phyloP scores from a whole-genome alignment of 2,797 vertebrate genomes.

The Cetoscarus ocellatus region DNA sequence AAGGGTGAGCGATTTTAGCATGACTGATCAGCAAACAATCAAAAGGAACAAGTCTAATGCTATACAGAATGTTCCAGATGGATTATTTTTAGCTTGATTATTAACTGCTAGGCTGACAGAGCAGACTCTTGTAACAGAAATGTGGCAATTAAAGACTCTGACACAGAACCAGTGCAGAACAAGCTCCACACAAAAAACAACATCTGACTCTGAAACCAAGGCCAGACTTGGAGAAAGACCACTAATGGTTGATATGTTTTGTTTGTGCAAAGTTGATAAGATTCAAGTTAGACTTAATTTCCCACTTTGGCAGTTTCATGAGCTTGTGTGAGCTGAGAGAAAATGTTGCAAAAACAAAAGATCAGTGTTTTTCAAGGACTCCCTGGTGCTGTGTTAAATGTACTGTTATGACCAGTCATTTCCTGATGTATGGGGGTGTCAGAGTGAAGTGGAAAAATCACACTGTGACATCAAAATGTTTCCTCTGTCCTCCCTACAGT shows the following conservation, averaged over 20 bases:
- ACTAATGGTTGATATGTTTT: slow-evolving; percentile 20
- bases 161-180: slow-evolving; percentile 26
- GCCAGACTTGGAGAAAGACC: neutral
- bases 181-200: slow-evolving; percentile 6
- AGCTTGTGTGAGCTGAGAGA: slow-evolving; percentile 1
- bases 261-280: slow-evolving; percentile 22
- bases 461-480: slow-evolving; percentile 33
- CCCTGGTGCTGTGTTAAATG: slow-evolving; percentile 23
- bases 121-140: neutral
- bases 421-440: slow-evolving; percentile 9
- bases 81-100: slow-evolving; percentile 27
- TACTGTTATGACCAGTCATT: slow-evolving; percentile 34
- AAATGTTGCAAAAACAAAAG: slow-evolving; percentile 32
- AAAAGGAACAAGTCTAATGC: slow-evolving; percentile 3
- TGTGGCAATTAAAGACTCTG: neutral
- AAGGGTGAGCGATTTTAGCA: slow-evolving; percentile 36
- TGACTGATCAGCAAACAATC: slow-evolving; percentile 34
- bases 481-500: slow-evolving; percentile 78
- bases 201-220: slow-evolving; percentile 6
- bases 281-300: slow-evolving; percentile 21
- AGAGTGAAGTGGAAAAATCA: slow-evolving; percentile 35
- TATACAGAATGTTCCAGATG: neutral
- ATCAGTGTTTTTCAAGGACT: slow-evolving; percentile 20
- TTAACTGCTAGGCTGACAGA: neutral
- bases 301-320: slow-evolving; percentile 33